These are phyloP conservation scores for Microcebus griseorufus DNA, from an alignment of 2,113 vertebrate genomes.

Conservation along the genomic window DNA sequence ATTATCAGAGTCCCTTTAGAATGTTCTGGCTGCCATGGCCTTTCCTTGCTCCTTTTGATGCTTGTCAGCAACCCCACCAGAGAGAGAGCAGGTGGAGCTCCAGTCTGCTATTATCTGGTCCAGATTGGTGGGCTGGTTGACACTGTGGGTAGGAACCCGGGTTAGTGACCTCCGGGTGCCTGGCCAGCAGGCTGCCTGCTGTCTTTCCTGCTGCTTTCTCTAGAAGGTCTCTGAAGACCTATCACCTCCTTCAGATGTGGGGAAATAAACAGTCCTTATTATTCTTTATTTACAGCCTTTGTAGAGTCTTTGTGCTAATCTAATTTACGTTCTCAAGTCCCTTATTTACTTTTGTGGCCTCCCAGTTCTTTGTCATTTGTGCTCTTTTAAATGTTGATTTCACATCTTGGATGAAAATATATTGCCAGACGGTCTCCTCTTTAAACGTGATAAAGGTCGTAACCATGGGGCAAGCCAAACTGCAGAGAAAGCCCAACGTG, in stretches of 20 bases:
- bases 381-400: constrained; percentile 26
- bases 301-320: background rate
- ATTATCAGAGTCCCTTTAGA: background rate
- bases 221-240: background rate
- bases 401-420: background rate
- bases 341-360: background rate
- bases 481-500: background rate
- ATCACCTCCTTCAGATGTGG: background rate
- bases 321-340: background rate
- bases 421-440: background rate
- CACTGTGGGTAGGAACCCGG: background rate
- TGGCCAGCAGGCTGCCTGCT: no score
- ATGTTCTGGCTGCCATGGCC: background rate
- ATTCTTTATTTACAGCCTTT: background rate
- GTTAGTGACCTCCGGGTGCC: background rate
- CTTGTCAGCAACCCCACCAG: background rate
- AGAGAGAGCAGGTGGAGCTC: background rate
- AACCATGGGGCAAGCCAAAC: background rate
- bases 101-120: background rate
- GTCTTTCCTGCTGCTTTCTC: background rate
- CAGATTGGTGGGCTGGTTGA: background rate
- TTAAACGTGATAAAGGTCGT: background rate
- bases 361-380: background rate
- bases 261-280: background rate
- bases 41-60: background rate